Conservation (phyloP, 2,113 vertebrate species). For the Neodon shergylaensis region DNA sequence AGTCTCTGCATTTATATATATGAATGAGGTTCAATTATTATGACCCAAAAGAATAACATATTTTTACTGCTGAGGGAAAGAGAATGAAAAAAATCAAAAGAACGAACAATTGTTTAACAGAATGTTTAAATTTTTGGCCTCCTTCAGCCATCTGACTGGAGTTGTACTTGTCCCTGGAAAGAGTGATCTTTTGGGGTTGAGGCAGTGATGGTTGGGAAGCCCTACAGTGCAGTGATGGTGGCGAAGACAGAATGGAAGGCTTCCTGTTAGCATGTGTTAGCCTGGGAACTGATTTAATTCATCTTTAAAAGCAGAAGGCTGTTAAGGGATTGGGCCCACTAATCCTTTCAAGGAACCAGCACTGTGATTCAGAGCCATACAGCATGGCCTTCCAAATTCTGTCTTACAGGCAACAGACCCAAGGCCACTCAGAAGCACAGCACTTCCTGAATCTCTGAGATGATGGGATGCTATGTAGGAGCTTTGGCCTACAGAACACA, state of each 20-base stretch:
- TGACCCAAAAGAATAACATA: neutral
- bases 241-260: neutral
- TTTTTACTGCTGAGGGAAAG: constrained; percentile 17
- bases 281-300: constrained; percentile 24
- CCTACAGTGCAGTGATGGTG: neutral
- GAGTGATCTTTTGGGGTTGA: neutral
- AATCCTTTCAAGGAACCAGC: neutral
- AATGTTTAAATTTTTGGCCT: constrained; percentile 18
- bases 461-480: neutral
- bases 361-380: neutral
- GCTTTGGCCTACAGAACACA: neutral
- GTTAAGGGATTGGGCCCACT: neutral
- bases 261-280: constrained; percentile 1
- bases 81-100: neutral
- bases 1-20: neutral
- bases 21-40: neutral
- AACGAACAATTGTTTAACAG: neutral
- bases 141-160: neutral
- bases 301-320: neutral
- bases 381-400: neutral
- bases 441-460: neutral
- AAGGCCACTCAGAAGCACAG: neutral
- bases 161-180: neutral
- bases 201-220: neutral
- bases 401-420: neutral